Conservation (phyloP, 1,140 invertebrate species). For the Amphibalanus amphitrite region DNA sequence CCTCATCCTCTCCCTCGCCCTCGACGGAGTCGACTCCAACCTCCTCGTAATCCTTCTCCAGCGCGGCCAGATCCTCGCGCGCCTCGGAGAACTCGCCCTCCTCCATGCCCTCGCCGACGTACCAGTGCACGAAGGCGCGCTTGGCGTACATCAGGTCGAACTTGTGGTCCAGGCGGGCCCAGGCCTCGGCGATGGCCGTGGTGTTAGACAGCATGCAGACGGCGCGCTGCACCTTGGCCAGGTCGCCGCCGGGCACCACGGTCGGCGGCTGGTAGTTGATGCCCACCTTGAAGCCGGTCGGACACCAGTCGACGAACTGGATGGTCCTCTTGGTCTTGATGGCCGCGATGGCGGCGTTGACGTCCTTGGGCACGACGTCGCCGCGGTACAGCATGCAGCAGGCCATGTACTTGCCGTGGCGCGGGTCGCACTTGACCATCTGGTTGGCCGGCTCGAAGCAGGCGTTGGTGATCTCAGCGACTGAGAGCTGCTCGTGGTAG, state of each 20-base stretch:
- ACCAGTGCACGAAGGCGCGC: constrained; percentile 35
- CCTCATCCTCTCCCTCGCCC: constrained; percentile 8
- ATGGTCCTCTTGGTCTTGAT: constrained; percentile 68
- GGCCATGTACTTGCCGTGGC: constrained; percentile 79
- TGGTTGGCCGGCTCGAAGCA: constrained; percentile 45
- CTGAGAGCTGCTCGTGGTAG: constrained; percentile 37
- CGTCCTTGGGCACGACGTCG: constrained; percentile 58
- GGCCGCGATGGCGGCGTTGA: constrained; percentile 63
- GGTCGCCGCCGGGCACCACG: constrained; percentile 33
- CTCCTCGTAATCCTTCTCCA: constrained; percentile 47
- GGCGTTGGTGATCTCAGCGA: constrained; percentile 34
- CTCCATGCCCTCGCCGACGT: constrained; percentile 51
- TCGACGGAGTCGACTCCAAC: constrained; percentile 28
- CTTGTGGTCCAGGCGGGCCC: constrained; percentile 58
- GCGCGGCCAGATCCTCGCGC: constrained; percentile 47
- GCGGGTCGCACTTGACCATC: constrained; percentile 78
- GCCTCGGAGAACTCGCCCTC: constrained; percentile 58
- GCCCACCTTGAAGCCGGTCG: constrained; percentile 56
- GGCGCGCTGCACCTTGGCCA: constrained; percentile 31
- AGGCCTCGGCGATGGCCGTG: constrained; percentile 56
- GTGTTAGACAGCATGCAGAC: constrained; percentile 34
- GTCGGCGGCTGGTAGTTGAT: constrained; percentile 36
- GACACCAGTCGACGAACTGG: constrained; percentile 81
- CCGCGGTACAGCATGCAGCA: constrained; percentile 63
- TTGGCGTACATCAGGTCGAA: constrained; percentile 64